Evolutionary conservation across 2,113 vertebrate genomes (phyloP).

Genomic region (Holacanthus passer): DNA sequence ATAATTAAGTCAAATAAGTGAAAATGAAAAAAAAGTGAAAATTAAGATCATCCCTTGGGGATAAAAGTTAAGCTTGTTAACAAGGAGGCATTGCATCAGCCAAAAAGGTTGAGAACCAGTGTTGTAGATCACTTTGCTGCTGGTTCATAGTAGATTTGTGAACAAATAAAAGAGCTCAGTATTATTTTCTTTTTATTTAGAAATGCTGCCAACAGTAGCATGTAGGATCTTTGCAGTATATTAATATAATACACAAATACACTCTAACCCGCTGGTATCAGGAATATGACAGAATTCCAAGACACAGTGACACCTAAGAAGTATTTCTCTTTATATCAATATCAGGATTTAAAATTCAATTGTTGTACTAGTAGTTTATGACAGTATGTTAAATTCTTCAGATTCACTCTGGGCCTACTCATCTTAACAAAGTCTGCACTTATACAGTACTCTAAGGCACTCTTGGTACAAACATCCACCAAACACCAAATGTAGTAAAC

Average conservation of each 20-base stretch:
- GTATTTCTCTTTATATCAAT: slow-evolving; percentile 16
- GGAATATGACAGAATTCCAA: slow-evolving; percentile 24
- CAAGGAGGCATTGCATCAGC: slow-evolving; percentile 21
- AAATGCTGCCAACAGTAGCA: slow-evolving; percentile 38
- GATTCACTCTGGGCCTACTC: slow-evolving; percentile 7
- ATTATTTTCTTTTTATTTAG: slow-evolving; percentile 39
- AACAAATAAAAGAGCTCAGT: slow-evolving; percentile 66
- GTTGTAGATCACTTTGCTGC: slow-evolving; percentile 55
- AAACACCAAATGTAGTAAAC: slow-evolving; percentile 15
- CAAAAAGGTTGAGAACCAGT: slow-evolving; percentile 31
- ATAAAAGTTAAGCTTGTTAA: slow-evolving; percentile 23
- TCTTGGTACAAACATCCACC: slow-evolving; percentile 16
- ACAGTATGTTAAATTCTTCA: slow-evolving; percentile 24
- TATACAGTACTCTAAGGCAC: background rate
- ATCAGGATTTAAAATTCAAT: slow-evolving; percentile 13
- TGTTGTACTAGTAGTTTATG: slow-evolving; percentile 24
- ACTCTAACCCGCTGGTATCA: slow-evolving; percentile 19
- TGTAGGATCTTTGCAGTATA: slow-evolving; percentile 31
- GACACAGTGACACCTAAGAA: slow-evolving; percentile 4
- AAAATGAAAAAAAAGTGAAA: no score
- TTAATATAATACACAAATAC: slow-evolving; percentile 25
- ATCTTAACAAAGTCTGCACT: slow-evolving; percentile 20
- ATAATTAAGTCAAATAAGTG: background rate
- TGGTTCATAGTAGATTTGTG: slow-evolving; percentile 79
- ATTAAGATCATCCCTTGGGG: background rate